These are phyloP conservation scores for Orthosia incerta DNA, from an alignment of 2,888 invertebrate species.

Conservation along the genomic window DNA sequence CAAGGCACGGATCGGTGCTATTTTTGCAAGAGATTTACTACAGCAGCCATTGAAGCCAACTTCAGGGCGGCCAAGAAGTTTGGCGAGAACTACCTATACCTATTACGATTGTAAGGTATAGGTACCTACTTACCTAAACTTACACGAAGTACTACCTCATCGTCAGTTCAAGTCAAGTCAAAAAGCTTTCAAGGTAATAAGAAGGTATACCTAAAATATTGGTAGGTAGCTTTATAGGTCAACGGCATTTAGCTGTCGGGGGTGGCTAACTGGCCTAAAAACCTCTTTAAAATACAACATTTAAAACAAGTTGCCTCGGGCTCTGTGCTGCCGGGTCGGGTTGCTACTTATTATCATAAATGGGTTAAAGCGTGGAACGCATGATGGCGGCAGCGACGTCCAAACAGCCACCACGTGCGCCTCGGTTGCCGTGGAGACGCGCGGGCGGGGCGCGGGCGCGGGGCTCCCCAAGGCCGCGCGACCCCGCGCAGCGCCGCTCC, in stretches of 20 bases:
- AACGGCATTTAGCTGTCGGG: no score
- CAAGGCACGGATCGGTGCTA: no score
- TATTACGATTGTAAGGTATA: no score
- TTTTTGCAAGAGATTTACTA: no score
- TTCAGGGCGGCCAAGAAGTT: no score
- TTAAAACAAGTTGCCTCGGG: not conserved
- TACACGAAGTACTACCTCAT: not conserved
- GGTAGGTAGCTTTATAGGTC: not conserved
- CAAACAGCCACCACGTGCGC: constrained; percentile 65
- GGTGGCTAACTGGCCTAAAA: not conserved
- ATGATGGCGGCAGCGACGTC: constrained; percentile 44
- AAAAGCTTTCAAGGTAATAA: not conserved
- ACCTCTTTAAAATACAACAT: not conserved
- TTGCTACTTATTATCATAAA: constrained; percentile 27
- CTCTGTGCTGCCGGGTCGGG: not conserved
- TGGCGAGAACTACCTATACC: no score
- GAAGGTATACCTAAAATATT: not conserved
- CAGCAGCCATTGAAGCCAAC: no score
- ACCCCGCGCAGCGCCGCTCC: constrained; percentile 55
- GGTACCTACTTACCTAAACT: no score
- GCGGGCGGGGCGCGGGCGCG: constrained; percentile 74
- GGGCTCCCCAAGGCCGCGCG: constrained; percentile 76
- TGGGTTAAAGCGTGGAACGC: constrained; percentile 48
- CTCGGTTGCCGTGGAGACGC: constrained; percentile 64
- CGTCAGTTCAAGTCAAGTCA: not conserved